Evolutionary conservation across 2,797 vertebrate genomes (phyloP).

Genomic region (Pangasius mekongensis): DNA sequence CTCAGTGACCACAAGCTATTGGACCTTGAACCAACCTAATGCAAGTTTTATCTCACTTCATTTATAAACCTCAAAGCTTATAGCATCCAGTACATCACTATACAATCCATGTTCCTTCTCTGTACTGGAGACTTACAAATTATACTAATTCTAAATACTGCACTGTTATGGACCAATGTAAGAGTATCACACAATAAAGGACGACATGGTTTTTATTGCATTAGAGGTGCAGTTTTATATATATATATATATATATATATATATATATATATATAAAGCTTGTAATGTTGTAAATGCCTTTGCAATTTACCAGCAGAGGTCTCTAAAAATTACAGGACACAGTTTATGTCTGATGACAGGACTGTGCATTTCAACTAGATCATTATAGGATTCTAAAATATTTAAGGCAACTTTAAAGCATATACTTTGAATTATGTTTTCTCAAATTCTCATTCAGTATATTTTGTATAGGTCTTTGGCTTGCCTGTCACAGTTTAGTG

Average conservation of each 20-base stretch:
- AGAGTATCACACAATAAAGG: background rate
- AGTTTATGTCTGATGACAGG: background rate
- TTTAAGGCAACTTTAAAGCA: background rate
- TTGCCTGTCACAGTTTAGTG: background rate
- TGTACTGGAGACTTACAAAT: no score
- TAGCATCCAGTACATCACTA: background rate
- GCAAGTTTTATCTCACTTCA: background rate
- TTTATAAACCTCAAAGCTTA: slow-evolving; percentile 3
- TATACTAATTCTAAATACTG: background rate
- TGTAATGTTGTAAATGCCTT: background rate
- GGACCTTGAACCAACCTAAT: background rate
- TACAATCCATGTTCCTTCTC: background rate
- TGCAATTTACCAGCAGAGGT: background rate
- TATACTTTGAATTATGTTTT: background rate
- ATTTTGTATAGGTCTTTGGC: background rate
- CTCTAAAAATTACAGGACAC: background rate
- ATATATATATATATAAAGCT: background rate
- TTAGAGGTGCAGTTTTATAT: background rate
- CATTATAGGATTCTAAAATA: background rate
- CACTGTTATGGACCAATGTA: background rate
- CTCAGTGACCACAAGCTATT: background rate
- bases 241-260: background rate
- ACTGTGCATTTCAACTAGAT: background rate
- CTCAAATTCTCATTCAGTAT: background rate
- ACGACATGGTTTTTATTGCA: background rate